Conservation (phyloP, 2,797 vertebrate genomes). For the Leptoclinus maculatus region DNA sequence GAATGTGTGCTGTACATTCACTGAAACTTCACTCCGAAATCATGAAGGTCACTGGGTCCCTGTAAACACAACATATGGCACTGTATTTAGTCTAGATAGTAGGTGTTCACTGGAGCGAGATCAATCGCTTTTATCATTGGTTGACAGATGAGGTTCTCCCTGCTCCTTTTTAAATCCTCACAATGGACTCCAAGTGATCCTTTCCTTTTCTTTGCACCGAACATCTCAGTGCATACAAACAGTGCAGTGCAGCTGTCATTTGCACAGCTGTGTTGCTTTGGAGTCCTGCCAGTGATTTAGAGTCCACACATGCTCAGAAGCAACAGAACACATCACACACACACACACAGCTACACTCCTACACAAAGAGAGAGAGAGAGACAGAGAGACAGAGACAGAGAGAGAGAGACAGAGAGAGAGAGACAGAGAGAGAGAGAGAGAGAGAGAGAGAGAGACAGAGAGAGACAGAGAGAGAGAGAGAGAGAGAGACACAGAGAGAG, state of each 20-base stretch:
- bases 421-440: too few species aligned
- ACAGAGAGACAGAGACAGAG: not conserved
- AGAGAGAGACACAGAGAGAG: not conserved
- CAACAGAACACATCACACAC: constrained; percentile 6
- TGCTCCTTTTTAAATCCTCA: not conserved
- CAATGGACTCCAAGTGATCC: not conserved
- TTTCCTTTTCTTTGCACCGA: constrained; percentile 11
- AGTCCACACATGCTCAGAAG: constrained; percentile 34
- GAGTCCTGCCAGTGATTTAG: constrained; percentile 54
- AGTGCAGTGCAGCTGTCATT: constrained; percentile 59
- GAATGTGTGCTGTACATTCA: constrained; percentile 12
- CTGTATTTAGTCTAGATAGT: not conserved
- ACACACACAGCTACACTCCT: not conserved
- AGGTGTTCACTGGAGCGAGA: not conserved
- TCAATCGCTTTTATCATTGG: not conserved
- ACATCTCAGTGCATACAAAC: constrained; percentile 20
- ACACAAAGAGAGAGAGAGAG: not conserved
- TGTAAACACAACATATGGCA: not conserved
- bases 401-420: too few species aligned
- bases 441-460: too few species aligned
- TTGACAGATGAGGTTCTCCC: not conserved
- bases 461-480: too few species aligned
- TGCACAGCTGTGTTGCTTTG: constrained; percentile 77
- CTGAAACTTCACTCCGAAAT: not conserved
- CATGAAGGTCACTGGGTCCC: constrained; percentile 1